Evolutionary conservation across 1,140 invertebrate species (phyloP).

Genomic region (Drosophila eugracilis): DNA sequence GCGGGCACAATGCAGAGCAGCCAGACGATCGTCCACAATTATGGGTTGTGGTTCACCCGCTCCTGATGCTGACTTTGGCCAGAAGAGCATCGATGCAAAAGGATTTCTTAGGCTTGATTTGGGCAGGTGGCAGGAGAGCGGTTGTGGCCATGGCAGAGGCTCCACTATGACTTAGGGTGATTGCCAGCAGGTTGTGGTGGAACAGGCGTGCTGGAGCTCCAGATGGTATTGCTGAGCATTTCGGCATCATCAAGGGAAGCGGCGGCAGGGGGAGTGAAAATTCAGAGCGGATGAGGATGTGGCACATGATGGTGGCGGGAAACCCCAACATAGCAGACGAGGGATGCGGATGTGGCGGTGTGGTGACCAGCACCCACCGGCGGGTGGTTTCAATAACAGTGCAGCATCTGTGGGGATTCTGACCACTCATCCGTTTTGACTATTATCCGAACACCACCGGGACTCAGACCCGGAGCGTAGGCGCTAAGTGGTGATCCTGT

Average conservation of each 20-base stretch:
- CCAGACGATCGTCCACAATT: constrained; percentile 69
- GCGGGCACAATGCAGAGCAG: constrained; percentile 70
- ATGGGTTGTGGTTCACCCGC: constrained; percentile 36
- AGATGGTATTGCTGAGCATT: constrained; percentile 34
- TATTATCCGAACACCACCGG: constrained; percentile 23
- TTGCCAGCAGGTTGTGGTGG: constrained; percentile 28
- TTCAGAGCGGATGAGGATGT: constrained; percentile 54
- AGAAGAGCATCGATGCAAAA: constrained; percentile 90
- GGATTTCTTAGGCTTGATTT: constrained; percentile 86
- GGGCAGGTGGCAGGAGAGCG: constrained; percentile 48
- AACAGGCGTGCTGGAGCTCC: constrained; percentile 10
- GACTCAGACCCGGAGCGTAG: constrained; percentile 56
- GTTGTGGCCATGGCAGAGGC: constrained; percentile 34
- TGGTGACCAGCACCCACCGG: constrained; percentile 54
- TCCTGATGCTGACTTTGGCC: constrained; percentile 80
- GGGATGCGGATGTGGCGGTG: constrained; percentile 33
- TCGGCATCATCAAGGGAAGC: constrained; percentile 68
- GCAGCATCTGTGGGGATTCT: constrained; percentile 57
- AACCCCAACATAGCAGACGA: constrained; percentile 64
- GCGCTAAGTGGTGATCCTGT: constrained; percentile 69
- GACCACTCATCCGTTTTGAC: constrained; percentile 22
- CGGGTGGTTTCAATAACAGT: constrained; percentile 64
- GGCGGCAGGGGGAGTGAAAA: constrained; percentile 69
- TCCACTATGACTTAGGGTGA: constrained; percentile 34
- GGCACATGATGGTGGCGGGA: constrained; percentile 61